Conservation (phyloP, 2,797 vertebrate species). For the Catostomus latipinnis region DNA sequence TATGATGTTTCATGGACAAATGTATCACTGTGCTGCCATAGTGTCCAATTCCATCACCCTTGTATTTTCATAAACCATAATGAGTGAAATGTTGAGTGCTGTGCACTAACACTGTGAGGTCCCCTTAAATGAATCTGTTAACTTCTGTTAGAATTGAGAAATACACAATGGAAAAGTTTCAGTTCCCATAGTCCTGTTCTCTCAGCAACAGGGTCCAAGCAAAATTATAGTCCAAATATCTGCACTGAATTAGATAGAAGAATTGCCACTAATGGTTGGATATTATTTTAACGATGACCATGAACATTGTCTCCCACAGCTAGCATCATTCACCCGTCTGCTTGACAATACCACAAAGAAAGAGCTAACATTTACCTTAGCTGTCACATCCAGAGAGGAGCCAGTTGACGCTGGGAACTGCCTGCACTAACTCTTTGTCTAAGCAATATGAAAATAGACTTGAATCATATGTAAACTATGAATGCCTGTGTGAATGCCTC, state of each 20-base stretch:
- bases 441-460: constrained; percentile 3
- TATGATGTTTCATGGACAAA: not conserved
- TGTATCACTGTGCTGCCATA: not conserved
- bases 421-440: not conserved
- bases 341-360: constrained; percentile 42
- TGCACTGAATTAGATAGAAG: constrained; percentile 62
- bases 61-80: constrained; percentile 43
- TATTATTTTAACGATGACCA: constrained; percentile 34
- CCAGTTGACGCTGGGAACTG: constrained; percentile 23
- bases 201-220: constrained; percentile 50
- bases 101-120: constrained; percentile 65
- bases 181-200: constrained; percentile 12
- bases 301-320: constrained; percentile 30
- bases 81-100: constrained; percentile 61
- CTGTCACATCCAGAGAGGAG: constrained; percentile 26
- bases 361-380: constrained; percentile 39
- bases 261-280: constrained; percentile 18
- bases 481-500: not conserved
- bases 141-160: constrained; percentile 59
- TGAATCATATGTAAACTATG: constrained; percentile 4
- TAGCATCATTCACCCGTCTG: constrained; percentile 20
- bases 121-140: constrained; percentile 56
- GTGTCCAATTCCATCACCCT: constrained; percentile 47
- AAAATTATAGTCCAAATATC: constrained; percentile 54
- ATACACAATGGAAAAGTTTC: constrained; percentile 62